phyloP scores from a whole-genome alignment of 2,888 invertebrate species.

The Eremobia ochroleuca region DNA sequence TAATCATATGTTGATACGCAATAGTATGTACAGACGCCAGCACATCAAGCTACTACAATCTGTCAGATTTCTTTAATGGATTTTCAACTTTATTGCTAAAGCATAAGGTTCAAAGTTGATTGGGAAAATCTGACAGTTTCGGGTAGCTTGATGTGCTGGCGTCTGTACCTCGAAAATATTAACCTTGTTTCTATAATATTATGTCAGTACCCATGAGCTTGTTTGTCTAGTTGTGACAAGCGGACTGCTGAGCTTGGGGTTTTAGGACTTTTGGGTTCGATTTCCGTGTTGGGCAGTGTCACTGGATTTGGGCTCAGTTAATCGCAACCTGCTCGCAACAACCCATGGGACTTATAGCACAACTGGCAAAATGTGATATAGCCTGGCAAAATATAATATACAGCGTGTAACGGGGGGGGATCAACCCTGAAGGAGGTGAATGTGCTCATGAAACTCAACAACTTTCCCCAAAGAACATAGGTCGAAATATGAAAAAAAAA shows the following conservation, averaged over 20 bases:
- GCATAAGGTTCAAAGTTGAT: too few species aligned
- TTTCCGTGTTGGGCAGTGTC: neutral
- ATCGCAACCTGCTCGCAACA: neutral
- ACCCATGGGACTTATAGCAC: neutral
- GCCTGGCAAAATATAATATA: neutral
- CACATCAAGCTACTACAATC: too few species aligned
- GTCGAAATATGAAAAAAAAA: too few species aligned
- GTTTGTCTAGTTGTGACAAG: neutral
- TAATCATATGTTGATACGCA: conserved; percentile 35
- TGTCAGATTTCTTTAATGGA: too few species aligned
- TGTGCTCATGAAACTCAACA: too few species aligned
- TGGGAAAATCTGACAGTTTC: too few species aligned
- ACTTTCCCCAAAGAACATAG: too few species aligned
- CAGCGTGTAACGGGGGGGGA: too few species aligned
- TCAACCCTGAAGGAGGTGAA: too few species aligned
- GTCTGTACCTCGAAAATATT: neutral
- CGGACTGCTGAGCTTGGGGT: neutral
- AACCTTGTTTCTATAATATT: neutral
- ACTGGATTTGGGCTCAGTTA: neutral
- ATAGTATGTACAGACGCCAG: too few species aligned
- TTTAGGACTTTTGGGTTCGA: neutral
- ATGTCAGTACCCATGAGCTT: neutral
- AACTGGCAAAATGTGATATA: neutral
- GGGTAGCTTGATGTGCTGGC: too few species aligned
- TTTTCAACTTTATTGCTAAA: too few species aligned